These are phyloP conservation scores for Archegozetes longisetosus DNA, from an alignment of 1,140 invertebrate genomes.

Conservation along the genomic window DNA sequence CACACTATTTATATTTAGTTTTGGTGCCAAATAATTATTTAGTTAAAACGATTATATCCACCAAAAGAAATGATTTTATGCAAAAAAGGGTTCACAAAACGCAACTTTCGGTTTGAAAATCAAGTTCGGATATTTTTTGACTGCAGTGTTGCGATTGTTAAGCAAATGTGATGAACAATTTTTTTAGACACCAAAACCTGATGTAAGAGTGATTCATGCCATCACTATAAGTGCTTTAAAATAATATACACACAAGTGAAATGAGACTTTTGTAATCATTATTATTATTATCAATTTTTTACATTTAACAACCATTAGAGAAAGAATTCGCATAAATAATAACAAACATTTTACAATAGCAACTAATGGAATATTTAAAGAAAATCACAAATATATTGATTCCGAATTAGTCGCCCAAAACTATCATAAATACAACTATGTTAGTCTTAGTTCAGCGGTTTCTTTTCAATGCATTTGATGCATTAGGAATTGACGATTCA, in stretches of 20 bases:
- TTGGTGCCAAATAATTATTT: background rate
- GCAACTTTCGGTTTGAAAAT: background rate
- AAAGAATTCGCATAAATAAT: background rate
- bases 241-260: background rate
- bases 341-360: background rate
- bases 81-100: background rate
- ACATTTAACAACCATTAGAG: background rate
- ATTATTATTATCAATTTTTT: background rate
- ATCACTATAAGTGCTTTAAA: background rate
- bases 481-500: background rate
- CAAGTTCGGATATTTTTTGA: too few species aligned
- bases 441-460: background rate
- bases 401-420: background rate
- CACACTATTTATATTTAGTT: background rate
- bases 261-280: background rate
- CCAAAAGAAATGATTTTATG: background rate
- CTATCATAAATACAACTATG: background rate
- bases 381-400: background rate
- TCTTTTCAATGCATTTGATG: background rate
- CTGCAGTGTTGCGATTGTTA: too few species aligned
- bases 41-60: too few species aligned
- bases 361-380: background rate
- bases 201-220: too few species aligned
- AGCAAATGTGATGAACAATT: too few species aligned
- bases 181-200: background rate